phyloP scores from a whole-genome alignment of 1,140 invertebrate species.

The Philopotamus ludificatus region DNA sequence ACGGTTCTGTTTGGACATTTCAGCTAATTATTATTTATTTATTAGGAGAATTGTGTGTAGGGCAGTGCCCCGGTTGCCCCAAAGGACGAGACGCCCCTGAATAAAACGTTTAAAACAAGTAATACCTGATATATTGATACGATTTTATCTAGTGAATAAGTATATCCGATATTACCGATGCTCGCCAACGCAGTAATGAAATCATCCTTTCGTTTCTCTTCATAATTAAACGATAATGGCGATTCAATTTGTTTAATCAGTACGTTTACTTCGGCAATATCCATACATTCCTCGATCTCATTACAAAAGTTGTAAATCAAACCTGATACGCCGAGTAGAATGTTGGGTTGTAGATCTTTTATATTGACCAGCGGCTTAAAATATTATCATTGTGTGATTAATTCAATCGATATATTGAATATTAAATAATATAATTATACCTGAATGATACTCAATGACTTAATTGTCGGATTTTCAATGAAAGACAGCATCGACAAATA shows the following conservation, averaged over 20 bases:
- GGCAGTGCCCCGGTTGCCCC: no score
- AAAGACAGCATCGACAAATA: background rate
- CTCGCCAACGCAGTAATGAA: slow-evolving; percentile 13
- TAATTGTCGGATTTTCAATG: slow-evolving; percentile 4
- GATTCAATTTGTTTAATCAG: slow-evolving; percentile 20
- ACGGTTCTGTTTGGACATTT: no score
- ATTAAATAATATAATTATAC: slow-evolving; percentile 10
- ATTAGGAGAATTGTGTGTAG: no score
- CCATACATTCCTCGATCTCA: background rate
- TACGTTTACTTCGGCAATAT: background rate
- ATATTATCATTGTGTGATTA: no score
- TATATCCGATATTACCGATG: slow-evolving; percentile 25
- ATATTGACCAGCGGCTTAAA: slow-evolving; percentile 20
- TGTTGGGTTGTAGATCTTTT: background rate
- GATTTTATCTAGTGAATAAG: slow-evolving; percentile 18
- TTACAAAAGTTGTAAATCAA: slow-evolving; percentile 22
- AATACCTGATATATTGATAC: slow-evolving; percentile 23
- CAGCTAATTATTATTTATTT: no score
- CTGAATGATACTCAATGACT: slow-evolving; percentile 1
- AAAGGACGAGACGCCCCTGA: no score
- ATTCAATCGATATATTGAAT: no score
- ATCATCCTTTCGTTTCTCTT: background rate
- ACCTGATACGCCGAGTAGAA: slow-evolving; percentile 12
- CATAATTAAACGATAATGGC: background rate
- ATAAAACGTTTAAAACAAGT: slow-evolving; percentile 1